Evolutionary conservation across 2,888 invertebrate genomes (phyloP), one percentile per base, ranked within the genome.

Genomic region (Bhutanitis thaidina): DNA sequence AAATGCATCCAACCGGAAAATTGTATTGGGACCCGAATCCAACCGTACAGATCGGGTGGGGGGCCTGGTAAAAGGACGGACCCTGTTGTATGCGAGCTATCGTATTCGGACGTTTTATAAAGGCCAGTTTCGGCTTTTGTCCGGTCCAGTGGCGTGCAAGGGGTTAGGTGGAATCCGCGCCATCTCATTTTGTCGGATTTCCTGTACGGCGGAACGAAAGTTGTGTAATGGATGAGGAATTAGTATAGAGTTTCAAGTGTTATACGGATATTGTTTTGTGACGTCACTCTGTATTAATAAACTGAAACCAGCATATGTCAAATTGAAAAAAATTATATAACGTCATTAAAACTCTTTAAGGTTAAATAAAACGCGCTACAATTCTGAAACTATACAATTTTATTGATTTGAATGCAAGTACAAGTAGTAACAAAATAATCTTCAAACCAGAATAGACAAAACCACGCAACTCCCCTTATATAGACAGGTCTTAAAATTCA

Each of bases 1-100:
- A 86, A 86, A 83, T 85, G 84, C 84, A 86, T 82, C 78, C 83
- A 68, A 69, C 74, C 83, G 78, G 75, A 82, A 86, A 88, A 88
- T 87, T 87, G 87, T 87, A 82, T 85, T 72, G 84, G 76, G 78
- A 74, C 80, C 45, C 78, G 61, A 67, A 70, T 69, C 65, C 65
- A 77, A 61, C 67, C 76, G 70, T 57, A 64, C 66, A 58, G 62
- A 69, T 69, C 55, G 61, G 70, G 62, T 57, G 61, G 67, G 63
- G 57, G 52, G 57, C 43, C 50, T 55, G 57, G 58, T 38, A 38
- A 32, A n/a, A 29, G 44, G 46, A 55, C 58, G 54, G 20, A 56
- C 56, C 58, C 58, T 61, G 60, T 55, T 52, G 52, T 54, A 53
- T 60, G 57, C 55, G 56, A 58, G 67, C 63, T 70, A 67, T 67